These are phyloP conservation scores for Artemia sinica DNA, from an alignment of 2,888 invertebrate species.

Conservation along the genomic window DNA sequence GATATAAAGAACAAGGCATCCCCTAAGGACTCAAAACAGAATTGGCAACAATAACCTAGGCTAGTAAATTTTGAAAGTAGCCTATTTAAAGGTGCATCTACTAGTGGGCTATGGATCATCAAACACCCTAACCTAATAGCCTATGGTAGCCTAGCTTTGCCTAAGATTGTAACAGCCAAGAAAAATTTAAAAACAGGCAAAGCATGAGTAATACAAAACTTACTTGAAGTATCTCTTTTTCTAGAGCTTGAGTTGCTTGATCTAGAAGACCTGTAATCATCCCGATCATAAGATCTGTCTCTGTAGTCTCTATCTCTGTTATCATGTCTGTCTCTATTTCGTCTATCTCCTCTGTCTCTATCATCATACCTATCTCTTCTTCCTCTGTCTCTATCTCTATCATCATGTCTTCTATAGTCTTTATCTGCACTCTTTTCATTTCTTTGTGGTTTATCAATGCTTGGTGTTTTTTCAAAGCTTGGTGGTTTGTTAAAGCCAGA, in stretches of 20 bases:
- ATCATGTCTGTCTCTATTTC: not conserved
- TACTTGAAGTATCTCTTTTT: not conserved
- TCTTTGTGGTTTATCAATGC: not conserved
- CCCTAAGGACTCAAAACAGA: too few species aligned
- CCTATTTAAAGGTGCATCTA: too few species aligned
- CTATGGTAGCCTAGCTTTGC: too few species aligned
- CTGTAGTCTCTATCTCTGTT: conserved; percentile 1
- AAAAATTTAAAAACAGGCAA: not conserved
- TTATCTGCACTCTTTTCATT: not conserved
- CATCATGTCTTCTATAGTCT: not conserved
- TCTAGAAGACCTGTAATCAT: too few species aligned
- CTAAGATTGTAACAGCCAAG: too few species aligned
- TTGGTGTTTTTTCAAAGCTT: not conserved
- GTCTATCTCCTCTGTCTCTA: not conserved
- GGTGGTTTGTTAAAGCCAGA: not conserved
- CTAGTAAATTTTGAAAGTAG: too few species aligned
- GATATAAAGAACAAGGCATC: too few species aligned
- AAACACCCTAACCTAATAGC: too few species aligned
- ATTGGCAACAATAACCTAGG: too few species aligned
- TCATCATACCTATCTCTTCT: not conserved
- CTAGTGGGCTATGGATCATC: too few species aligned
- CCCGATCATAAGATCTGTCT: not conserved
- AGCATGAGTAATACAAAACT: not conserved
- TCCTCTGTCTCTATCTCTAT: not conserved
- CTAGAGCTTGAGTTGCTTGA: not conserved